These are phyloP conservation scores for Thalpophila matura DNA, from an alignment of 2,888 invertebrate genomes.

Conservation along the genomic window DNA sequence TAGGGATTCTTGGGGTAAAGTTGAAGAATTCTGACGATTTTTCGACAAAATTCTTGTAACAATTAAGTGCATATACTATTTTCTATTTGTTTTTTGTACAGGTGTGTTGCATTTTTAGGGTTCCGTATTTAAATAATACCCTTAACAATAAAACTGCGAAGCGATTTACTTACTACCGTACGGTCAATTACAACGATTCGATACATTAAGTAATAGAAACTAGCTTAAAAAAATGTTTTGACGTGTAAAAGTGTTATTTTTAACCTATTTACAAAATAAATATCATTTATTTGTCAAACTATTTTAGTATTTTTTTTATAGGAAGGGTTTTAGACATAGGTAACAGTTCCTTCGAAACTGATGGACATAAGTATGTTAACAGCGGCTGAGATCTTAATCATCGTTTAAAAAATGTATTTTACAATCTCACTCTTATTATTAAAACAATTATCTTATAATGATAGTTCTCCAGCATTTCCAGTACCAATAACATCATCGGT, in stretches of 20 bases:
- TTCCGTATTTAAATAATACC: neutral
- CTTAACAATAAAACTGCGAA: neutral
- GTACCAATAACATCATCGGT: slow-evolving; percentile 45
- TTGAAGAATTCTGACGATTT: slow-evolving; percentile 31
- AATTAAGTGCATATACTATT: slow-evolving; percentile 18
- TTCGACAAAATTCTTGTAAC: slow-evolving; percentile 30
- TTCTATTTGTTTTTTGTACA: neutral
- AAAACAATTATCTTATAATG: neutral
- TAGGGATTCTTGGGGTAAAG: slow-evolving; percentile 34
- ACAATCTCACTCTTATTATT: neutral
- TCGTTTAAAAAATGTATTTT: neutral
- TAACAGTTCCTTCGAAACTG: too few relatives aligned
- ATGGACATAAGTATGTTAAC: too few relatives aligned
- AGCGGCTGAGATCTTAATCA: neutral
- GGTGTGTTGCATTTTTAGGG: neutral
- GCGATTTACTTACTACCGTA: neutral
- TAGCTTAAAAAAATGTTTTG: too few relatives aligned
- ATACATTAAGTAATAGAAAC: too few relatives aligned
- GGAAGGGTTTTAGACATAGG: too few relatives aligned
- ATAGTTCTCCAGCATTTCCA: neutral
- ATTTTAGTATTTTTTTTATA: too few relatives aligned
- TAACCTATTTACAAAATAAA: too few relatives aligned
- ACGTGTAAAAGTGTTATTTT: too few relatives aligned
- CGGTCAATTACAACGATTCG: neutral
- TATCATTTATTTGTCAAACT: too few relatives aligned